Evolutionary conservation across 2,888 invertebrate species (phyloP).

Genomic region (Hermaeophaga mercurialis): DNA sequence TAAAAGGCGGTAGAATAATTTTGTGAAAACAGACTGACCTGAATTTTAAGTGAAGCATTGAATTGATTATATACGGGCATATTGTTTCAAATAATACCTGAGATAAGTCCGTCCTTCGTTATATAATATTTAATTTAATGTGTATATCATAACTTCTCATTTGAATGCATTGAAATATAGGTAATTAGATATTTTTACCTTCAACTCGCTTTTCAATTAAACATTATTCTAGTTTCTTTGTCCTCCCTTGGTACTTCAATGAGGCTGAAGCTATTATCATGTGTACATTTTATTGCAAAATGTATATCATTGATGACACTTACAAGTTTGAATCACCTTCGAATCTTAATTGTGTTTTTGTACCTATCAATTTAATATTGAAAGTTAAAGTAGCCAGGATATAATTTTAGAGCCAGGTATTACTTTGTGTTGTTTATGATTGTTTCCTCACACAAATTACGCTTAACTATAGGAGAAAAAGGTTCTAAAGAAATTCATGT

Average conservation of each 20-base stretch:
- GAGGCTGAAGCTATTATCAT: conserved; percentile 7
- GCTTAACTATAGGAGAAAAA: too few relatives aligned
- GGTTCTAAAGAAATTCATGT: too few relatives aligned
- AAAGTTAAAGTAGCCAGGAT: background rate
- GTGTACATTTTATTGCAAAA: conserved; percentile 7
- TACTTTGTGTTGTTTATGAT: too few relatives aligned
- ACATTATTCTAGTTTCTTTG: conserved; percentile 9
- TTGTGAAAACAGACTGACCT: conserved; percentile 21
- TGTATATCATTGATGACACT: conserved; percentile 15
- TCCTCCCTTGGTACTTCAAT: conserved; percentile 7
- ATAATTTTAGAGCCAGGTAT: background rate
- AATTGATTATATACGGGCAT: conserved; percentile 23
- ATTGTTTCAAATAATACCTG: conserved; percentile 15
- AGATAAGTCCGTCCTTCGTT: conserved; percentile 25
- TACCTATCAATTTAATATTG: background rate
- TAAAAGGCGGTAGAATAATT: conserved; percentile 2
- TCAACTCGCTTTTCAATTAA: conserved; percentile 10
- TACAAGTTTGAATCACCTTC: conserved; percentile 13
- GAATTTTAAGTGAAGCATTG: conserved; percentile 19
- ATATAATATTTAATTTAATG: conserved; percentile 19
- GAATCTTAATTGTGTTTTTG: conserved; percentile 3
- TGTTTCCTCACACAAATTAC: too few relatives aligned
- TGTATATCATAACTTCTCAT: conserved; percentile 10
- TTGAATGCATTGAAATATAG: conserved; percentile 13
- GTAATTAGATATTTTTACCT: conserved; percentile 17